A percentile compares a stretch with the other conserved stretches of the same genome.
phyloP scores from a whole-genome alignment of 2,888 invertebrate species.

The Dicyrtoma fusca region DNA sequence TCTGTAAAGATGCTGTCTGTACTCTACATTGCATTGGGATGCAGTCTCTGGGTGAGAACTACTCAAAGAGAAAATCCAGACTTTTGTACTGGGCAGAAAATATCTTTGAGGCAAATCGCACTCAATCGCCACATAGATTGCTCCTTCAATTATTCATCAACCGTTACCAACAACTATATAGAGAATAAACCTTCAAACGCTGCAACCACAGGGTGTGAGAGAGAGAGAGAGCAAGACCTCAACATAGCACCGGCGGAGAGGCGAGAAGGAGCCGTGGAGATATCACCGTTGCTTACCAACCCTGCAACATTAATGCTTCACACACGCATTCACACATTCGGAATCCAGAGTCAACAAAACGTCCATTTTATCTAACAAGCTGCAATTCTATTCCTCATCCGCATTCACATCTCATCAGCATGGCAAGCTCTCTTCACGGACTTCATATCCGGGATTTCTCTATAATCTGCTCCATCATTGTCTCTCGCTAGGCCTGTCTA shows the following conservation, averaged over 20 bases:
- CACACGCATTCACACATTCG: not conserved
- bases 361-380: not conserved
- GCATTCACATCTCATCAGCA: no score
- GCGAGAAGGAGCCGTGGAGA: not conserved
- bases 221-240: not conserved
- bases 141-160: constrained; percentile 46
- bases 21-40: not conserved
- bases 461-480: no score
- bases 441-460: no score
- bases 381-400: not conserved
- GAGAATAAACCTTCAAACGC: not conserved
- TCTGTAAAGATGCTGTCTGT: not conserved
- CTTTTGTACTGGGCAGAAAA: not conserved
- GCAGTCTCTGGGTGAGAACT: not conserved
- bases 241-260: not conserved
- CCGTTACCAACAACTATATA: constrained; percentile 13
- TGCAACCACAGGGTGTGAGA: not conserved
- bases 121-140: constrained; percentile 41
- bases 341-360: no score
- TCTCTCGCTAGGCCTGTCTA: no score
- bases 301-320: no score
- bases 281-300: no score
- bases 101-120: constrained; percentile 37
- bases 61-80: not conserved
- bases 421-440: no score